Conservation (phyloP, 2,888 invertebrate species). For the Lasioglossum figueresi region DNA sequence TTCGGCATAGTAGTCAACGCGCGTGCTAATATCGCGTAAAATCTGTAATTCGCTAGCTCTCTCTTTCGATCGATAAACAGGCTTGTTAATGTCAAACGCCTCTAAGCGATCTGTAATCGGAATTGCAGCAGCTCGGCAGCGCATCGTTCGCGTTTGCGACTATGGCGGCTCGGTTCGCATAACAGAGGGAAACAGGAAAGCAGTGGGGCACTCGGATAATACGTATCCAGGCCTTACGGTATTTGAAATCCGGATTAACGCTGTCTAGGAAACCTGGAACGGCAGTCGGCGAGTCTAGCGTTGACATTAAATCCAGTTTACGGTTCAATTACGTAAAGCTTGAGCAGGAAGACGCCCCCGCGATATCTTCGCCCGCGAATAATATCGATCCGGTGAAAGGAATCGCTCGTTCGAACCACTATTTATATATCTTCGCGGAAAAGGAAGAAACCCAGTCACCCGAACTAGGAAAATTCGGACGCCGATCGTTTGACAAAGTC, state of each 20-base stretch:
- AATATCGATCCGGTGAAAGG: neutral
- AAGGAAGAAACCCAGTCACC: neutral
- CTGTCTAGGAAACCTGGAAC: neutral
- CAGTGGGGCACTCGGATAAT: neutral
- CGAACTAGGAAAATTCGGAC: neutral
- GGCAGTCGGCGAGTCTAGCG: neutral
- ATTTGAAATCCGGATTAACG: conserved; percentile 2
- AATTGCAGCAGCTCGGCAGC: neutral
- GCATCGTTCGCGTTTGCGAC: neutral
- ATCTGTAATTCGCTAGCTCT: neutral
- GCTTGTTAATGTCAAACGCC: neutral
- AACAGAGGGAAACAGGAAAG: neutral
- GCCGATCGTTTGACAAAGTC: conserved; percentile 20
- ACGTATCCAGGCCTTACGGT: neutral
- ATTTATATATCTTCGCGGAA: neutral
- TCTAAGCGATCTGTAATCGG: neutral
- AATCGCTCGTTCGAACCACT: neutral
- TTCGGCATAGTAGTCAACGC: neutral
- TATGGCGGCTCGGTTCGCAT: neutral
- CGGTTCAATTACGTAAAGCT: conserved; percentile 2
- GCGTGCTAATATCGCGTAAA: too few relatives aligned
- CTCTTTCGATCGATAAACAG: neutral
- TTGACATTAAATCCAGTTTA: conserved; percentile 9
- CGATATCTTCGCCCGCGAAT: neutral
- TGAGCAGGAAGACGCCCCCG: neutral